Evolutionary conservation across 1,140 invertebrate species (phyloP), one percentile per base, ranked within the genome.

Genomic region (Drosophila ananassae): DNA sequence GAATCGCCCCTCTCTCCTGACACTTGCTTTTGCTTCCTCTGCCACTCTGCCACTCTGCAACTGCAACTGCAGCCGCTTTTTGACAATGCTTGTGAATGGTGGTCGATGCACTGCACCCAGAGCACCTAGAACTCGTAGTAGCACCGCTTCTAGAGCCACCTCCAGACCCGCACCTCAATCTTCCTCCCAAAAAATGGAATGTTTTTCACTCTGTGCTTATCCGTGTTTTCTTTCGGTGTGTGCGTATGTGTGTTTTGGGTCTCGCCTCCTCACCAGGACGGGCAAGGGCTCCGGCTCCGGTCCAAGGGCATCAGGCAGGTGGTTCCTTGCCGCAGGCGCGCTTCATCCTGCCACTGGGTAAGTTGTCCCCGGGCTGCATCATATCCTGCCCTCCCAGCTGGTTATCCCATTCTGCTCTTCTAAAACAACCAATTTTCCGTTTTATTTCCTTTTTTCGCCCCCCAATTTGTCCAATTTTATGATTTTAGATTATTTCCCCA

Each of bases 401-500:
- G 48, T 41, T 46, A 12, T 12, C 41, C 39, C 46, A 28, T 39
- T 28, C 25, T 39, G 37, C 44, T 57, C 44, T 50, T 62, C 44
- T 47, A 64, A 64, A 64, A 17, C 32, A 30, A 30, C 17, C 46
- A 34, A 21, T 32, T 34, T 47, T 54, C 41, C 46, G 47, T 79
- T 47, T 55, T 44, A 66, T 30, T 59, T 57, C 56, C 9, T 0
- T 44, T 34, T 54, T 55, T 73, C 67, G 17, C 1, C 17, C 17
- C 59, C 22, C 34, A 1, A 37, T 12, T 68, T 77, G 63, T 61
- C 9, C 17, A 50, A 44, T 34, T 51, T 66, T 62, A 77, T 83
- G 62, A 72, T 89, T 91, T 80, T 91, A 91, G 90, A 91, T 87
- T 91, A 91, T 79, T 91, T 73, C 58, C 90, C 90, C 57, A 91